A percentile compares a stretch with the other conserved stretches of the same genome.
These are phyloP conservation scores for Parotocinclus haroldoi DNA, from an alignment of 2,797 vertebrate species.

Conservation along the genomic window DNA sequence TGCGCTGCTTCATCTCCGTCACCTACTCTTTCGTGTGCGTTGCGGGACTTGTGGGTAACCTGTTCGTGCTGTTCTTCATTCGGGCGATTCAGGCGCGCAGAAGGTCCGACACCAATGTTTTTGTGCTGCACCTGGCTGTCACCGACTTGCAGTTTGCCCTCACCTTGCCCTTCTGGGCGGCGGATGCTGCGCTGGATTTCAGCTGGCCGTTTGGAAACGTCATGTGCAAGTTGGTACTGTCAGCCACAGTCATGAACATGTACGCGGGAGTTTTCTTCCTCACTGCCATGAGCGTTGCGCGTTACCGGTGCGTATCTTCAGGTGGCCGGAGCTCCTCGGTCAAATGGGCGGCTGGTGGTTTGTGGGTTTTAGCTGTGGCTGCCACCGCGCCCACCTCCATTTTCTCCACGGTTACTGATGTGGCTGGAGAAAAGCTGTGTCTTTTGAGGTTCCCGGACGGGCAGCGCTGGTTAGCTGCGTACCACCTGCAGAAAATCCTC, in stretches of 20 bases:
- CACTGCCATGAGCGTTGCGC: conserved; percentile 58
- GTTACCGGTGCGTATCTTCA: conserved; percentile 59
- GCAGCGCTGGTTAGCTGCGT: conserved; percentile 72
- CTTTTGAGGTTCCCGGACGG: conserved; percentile 69
- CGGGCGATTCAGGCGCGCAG: conserved; percentile 61
- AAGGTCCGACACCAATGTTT: conserved; percentile 68
- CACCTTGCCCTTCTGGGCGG: conserved; percentile 62
- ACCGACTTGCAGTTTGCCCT: conserved; percentile 62
- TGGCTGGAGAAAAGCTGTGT: conserved; percentile 73
- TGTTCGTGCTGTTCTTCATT: conserved; percentile 73
- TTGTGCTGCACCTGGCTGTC: conserved; percentile 70
- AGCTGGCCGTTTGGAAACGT: conserved; percentile 63
- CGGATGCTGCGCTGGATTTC: conserved; percentile 62
- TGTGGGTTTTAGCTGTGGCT: conserved; percentile 69
- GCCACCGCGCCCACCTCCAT: conserved; percentile 70
- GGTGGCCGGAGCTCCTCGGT: conserved; percentile 50
- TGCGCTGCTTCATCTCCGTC: conserved; percentile 61
- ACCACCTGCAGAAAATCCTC: conserved; percentile 75
- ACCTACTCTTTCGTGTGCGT: conserved; percentile 68
- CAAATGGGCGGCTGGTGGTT: conserved; percentile 55
- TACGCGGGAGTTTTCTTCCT: conserved; percentile 63
- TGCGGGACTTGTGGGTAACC: conserved; percentile 67
- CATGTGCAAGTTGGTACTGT: conserved; percentile 61
- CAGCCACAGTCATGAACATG: conserved; percentile 63
- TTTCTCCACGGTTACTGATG: conserved; percentile 68